Percentiles rank a stretch among this genome's conserved stretches.
These are phyloP conservation scores for Syngnathus scovelli DNA, from an alignment of 2,113 vertebrate species.

Conservation along the genomic window DNA sequence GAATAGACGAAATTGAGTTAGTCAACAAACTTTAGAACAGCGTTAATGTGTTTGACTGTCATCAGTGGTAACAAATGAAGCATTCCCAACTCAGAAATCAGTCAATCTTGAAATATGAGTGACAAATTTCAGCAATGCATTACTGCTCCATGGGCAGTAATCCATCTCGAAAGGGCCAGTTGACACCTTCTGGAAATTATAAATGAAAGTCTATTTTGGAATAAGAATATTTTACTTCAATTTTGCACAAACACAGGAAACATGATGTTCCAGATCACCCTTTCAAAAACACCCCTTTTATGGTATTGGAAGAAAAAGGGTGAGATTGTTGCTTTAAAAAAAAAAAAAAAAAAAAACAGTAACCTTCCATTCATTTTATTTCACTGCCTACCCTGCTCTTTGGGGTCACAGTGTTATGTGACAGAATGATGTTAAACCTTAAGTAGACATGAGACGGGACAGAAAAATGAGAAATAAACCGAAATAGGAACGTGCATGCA, in stretches of 20 bases:
- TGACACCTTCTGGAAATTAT: not conserved
- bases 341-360: too few species aligned
- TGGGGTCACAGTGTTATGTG: too few species aligned
- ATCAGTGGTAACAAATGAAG: not conserved
- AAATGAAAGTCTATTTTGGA: not conserved
- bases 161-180: not conserved
- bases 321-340: too few species aligned
- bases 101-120: not conserved
- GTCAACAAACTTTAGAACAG: not conserved
- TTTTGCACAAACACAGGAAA: not conserved
- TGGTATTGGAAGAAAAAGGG: too few species aligned
- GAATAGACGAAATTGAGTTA: conserved; percentile 40
- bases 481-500: too few species aligned
- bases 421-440: too few species aligned
- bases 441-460: too few species aligned
- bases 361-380: too few species aligned
- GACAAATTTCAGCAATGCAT: not conserved
- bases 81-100: not conserved
- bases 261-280: too few species aligned
- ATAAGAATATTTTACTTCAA: not conserved
- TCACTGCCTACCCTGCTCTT: too few species aligned
- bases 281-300: too few species aligned
- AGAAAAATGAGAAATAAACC: too few species aligned
- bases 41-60: not conserved
- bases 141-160: not conserved